Evolutionary conservation across 2,797 vertebrate genomes (phyloP), one percentile per base, ranked within the genome.

Genomic region (Lacerta bilineata): DNA sequence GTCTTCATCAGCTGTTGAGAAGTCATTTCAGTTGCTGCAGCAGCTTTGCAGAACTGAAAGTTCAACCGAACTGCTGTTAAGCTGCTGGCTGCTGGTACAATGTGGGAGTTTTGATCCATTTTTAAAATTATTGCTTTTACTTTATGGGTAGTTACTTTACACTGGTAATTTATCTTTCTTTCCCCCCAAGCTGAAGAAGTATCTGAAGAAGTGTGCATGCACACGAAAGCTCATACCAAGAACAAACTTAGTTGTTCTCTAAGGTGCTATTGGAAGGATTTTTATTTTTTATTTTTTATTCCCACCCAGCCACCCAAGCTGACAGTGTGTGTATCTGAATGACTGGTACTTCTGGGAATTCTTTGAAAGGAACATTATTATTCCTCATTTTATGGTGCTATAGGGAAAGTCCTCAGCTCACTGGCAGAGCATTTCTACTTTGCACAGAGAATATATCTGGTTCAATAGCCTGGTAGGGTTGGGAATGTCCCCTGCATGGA

Each of bases 1-100:
- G 85, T 88, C 80, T 88, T 75, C 80, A 8, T 46, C n/a, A 90
- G 18, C 29, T 91, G 68, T 86, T 87, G 85, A 87, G 64, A 27
- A 84, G 25, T 86, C 86, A 0, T 74, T 90, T 88, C 79, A 82
- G 17, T 74, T 84, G 86, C 77, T 81, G 76, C 7, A 79, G 68
- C 13, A 85, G 75, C 1, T 93, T 89, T 87, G n/a, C 1, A 66
- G 36, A 79, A 88, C 11, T 61, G 64, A 89, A 1, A 33, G 80
- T 81, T 89, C 27, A 39, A 50, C 0, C 1, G 17, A 3, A 13
- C 87, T 88, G 61, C 71, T 86, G 11, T 68, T 91, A 69, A 10
- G 23, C 29, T n/a, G 18, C 10, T 88, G 64, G 25, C 88, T 87
- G 27, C 64, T 82, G 76, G 84, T 80, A 78, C 41, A 86, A 36